Evolutionary conservation across 2,888 invertebrate genomes (phyloP), one percentile per base, ranked within the genome.

Genomic region (Spilosoma lubricipeda): DNA sequence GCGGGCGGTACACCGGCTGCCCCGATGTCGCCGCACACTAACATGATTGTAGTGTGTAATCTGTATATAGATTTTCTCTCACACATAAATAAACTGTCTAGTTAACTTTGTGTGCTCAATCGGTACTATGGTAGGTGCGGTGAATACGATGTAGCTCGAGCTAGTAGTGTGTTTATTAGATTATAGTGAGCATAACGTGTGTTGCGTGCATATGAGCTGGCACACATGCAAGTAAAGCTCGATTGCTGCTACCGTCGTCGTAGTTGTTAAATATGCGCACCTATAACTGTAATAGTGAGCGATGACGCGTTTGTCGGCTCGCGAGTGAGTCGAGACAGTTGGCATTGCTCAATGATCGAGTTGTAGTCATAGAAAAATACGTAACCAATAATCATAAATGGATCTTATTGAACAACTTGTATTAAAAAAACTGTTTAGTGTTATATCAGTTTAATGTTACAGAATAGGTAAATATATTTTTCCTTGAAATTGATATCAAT

Each of bases 261-360:
- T 88, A 85, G 89, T 90, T 90, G 89, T 90, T 93, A 42, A 18
- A 91, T 93, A 94, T 94, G 92, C 92, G 91, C 89, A 94, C 94
- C 91, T 94, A 93, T 94, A 94, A 94, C 93, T 93, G 93, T 94
- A 88, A 93, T 93, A 93, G 94, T 92, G 90, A 93, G 90, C 91
- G 93, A 94, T 95, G 95, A 95, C 95, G 95, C 94, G 95, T 93
- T 93, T 93, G 94, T 94, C 94, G 93, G 93, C 93, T 94, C 91
- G 93, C 92, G 94, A 91, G 93, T 91, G 94, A 94, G 94, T 93
- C 94, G 94, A 94, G 94, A 94, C 94, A 91, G 93, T 95, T 94
- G 94, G 94, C 93, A 94, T 94, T 94, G 94, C 94, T 95, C 95
- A 95, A 94, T 95, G 95, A 94, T 95, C 92, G 93, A 94, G 94